A percentile compares a stretch with the other conserved stretches of the same genome.
phyloP scores from a whole-genome alignment of 2,888 invertebrate species.

The Ferrisia virgata region DNA sequence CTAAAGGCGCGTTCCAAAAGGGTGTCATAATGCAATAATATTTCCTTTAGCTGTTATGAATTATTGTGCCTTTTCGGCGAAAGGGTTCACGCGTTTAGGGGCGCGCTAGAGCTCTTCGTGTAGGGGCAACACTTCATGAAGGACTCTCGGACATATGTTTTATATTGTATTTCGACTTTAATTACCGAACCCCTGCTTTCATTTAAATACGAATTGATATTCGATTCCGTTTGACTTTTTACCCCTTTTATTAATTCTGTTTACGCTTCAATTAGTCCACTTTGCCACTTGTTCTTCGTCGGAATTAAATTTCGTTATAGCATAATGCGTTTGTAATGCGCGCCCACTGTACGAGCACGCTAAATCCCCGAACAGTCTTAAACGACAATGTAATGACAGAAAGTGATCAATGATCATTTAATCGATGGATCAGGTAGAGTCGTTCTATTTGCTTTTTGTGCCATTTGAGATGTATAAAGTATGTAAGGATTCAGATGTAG shows the following conservation, averaged over 20 bases:
- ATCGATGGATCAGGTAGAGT: no score
- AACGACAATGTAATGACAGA: no score
- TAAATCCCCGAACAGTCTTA: no score
- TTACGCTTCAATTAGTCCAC: conserved; percentile 42
- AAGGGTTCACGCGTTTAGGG: conserved; percentile 40
- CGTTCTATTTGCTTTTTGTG: no score
- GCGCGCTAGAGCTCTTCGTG: conserved; percentile 35
- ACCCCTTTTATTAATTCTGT: conserved; percentile 40
- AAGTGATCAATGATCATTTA: no score
- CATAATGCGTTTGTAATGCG: background rate
- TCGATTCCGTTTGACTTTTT: conserved; percentile 45
- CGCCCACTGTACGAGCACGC: no score
- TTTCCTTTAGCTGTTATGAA: conserved; percentile 45
- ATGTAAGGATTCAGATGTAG: no score
- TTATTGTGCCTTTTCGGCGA: conserved; percentile 32
- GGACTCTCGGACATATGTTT: conserved; percentile 45
- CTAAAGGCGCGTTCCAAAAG: conserved; percentile 32
- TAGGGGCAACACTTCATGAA: conserved; percentile 44
- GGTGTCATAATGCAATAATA: conserved; percentile 45
- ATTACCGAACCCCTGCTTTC: conserved; percentile 41
- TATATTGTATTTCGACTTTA: conserved; percentile 44
- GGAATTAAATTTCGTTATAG: conserved; percentile 2
- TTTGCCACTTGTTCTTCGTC: conserved; percentile 36
- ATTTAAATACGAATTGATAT: conserved; percentile 45
- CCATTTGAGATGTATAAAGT: no score